phyloP scores from a whole-genome alignment of 2,888 invertebrate genomes.

The Nymphalis polychloros region DNA sequence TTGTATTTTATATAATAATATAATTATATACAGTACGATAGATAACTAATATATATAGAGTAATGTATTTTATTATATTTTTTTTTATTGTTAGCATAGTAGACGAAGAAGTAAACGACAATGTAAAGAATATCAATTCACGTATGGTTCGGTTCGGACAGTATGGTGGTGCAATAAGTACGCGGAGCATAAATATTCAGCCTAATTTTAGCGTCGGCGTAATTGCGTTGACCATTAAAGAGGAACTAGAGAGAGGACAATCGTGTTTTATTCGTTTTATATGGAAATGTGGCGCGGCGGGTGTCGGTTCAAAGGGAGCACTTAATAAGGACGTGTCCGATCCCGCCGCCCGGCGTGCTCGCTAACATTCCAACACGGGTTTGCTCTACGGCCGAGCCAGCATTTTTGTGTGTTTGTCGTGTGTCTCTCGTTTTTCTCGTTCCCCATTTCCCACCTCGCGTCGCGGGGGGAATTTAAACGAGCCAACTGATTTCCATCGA shows the following conservation, averaged over 20 bases:
- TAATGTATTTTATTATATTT: background rate
- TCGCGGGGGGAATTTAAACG: slow-evolving; percentile 70
- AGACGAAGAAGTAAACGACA: background rate
- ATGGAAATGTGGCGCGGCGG: slow-evolving; percentile 63
- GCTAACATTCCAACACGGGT: slow-evolving; percentile 73
- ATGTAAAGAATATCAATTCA: background rate
- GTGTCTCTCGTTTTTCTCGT: slow-evolving; percentile 59
- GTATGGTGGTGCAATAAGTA: slow-evolving; percentile 9
- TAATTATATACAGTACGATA: too few relatives aligned
- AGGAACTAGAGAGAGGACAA: slow-evolving; percentile 36
- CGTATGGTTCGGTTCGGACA: background rate
- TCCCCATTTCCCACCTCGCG: slow-evolving; percentile 69
- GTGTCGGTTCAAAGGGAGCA: slow-evolving; percentile 59
- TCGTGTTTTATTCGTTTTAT: slow-evolving; percentile 57
- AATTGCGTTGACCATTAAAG: slow-evolving; percentile 32
- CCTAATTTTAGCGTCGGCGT: slow-evolving; percentile 26
- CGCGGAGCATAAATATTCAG: slow-evolving; percentile 17
- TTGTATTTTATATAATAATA: too few relatives aligned
- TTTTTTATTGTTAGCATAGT: background rate
- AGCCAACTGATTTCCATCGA: slow-evolving; percentile 62
- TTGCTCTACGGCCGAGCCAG: slow-evolving; percentile 57
- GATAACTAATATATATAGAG: too few relatives aligned
- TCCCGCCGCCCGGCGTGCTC: slow-evolving; percentile 56
- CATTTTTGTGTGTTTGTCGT: slow-evolving; percentile 62
- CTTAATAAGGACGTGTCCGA: slow-evolving; percentile 69